phyloP scores from a whole-genome alignment of 2,113 vertebrate genomes.

The Siphamia tubifer region DNA sequence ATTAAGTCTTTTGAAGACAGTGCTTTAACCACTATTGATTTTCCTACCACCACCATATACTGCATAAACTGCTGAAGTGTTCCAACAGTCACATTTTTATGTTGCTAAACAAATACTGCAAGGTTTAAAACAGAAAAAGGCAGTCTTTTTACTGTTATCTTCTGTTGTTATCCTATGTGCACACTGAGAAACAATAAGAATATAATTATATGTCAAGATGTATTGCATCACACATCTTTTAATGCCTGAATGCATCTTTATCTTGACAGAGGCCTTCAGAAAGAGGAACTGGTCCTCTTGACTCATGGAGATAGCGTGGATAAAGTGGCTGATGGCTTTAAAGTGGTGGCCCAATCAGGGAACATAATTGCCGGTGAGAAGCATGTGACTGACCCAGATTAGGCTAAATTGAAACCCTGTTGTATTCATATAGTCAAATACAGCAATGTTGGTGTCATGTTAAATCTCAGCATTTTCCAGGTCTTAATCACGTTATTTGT shows the following conservation, averaged over 20 bases:
- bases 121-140: slow-evolving; percentile 19
- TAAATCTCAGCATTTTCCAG: too few species aligned
- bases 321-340: slow-evolving; percentile 98
- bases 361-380: slow-evolving; percentile 93
- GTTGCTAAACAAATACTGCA: slow-evolving; percentile 3
- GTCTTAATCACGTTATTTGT: not conserved
- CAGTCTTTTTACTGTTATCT: slow-evolving; percentile 8
- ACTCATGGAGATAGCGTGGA: slow-evolving; percentile 98
- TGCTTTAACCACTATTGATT: not conserved
- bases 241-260: not conserved
- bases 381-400: not conserved
- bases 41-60: not conserved
- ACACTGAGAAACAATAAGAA: not conserved
- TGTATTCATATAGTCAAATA: not conserved
- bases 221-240: not conserved
- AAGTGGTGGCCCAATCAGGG: slow-evolving; percentile 95
- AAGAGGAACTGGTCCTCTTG: slow-evolving; percentile 94
- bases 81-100: slow-evolving; percentile 3
- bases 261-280: slow-evolving; percentile 90
- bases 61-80: not conserved
- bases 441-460: too few species aligned
- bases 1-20: not conserved
- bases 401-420: not conserved
- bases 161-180: not conserved
- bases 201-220: not conserved